phyloP scores from a whole-genome alignment of 2,113 vertebrate species.

The Dolichotis patagonum region DNA sequence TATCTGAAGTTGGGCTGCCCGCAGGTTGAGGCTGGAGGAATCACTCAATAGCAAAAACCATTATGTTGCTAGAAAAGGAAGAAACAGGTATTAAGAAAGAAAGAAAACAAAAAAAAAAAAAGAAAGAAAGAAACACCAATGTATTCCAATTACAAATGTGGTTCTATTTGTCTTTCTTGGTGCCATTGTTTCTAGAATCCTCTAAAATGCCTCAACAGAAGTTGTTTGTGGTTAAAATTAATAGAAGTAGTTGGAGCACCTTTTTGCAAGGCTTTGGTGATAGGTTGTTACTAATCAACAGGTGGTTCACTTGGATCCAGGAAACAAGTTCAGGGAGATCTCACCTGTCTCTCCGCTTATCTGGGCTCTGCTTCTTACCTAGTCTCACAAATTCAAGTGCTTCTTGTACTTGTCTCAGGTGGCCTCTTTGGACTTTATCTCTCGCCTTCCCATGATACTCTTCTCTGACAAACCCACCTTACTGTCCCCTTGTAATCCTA shows the following conservation, averaged over 20 bases:
- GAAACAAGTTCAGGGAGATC: neutral
- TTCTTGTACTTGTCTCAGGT: neutral
- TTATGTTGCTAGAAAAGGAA: neutral
- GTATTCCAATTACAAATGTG: neutral
- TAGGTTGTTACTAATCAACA: neutral
- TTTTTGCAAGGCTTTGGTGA: neutral
- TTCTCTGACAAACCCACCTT: neutral
- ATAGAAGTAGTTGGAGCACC: too few species aligned
- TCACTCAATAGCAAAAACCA: neutral
- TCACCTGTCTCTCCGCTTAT: neutral
- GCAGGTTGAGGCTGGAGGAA: neutral
- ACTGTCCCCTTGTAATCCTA: neutral
- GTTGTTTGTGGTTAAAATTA: neutral
- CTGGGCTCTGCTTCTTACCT: neutral
- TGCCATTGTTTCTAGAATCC: neutral
- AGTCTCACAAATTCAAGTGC: neutral
- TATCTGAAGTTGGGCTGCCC: neutral
- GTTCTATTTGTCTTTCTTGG: neutral
- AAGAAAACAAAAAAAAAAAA: neutral
- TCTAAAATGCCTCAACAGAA: neutral
- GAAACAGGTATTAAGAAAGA: neutral
- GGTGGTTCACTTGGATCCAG: fast-evolving
- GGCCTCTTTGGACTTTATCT: neutral
- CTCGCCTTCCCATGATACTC: neutral
- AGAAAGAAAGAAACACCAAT: neutral